Evolutionary conservation across 2,797 vertebrate species (phyloP), one percentile per base, ranked within the genome.

Genomic region (Margarornis squamiger): DNA sequence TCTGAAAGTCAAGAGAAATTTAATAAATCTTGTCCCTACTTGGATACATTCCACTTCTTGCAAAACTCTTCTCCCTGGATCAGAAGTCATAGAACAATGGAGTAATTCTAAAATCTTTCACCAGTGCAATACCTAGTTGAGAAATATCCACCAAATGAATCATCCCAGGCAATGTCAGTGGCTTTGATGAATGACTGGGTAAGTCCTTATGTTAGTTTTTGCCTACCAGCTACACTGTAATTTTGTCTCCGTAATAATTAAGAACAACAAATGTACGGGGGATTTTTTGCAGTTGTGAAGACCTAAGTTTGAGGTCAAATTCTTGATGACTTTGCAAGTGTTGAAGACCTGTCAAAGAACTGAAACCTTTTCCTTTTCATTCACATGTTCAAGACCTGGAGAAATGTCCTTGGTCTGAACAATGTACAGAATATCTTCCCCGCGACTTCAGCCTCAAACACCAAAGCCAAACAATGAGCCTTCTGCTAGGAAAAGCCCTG

Each of bases 131-230:
- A 84, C 17, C 32, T 73, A 13, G 29, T 94, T 94, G 77, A 81
- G 84, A 85, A 93, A 97, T 6, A 80, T 41, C 26, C 63, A 85
- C 30, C 63, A 52, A 86, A 51, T 88, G 86, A 96, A 45, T 95
- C 92, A 95, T 5, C 19, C 41, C 34, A 38, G 65, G 34, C 59
- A 71, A 45, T 55, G 59, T 41, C 46, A 63, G 52, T 77, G 59
- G 65, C 71, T 93, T 75, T 61, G 26, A 61, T 61, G 57, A 93
- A 51, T 48, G 62, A 30, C 38, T 63, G 11, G 0, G 21, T 22
- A 51, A 86, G 52, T 36, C 7, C 7, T 84, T 55, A 45, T 4
- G 15, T 23, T 10, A 62, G 19, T 49, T 92, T 90, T 70, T 94
- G 41, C 45, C 75, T 67, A 38, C 71, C 21, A 87, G 63, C 43